These are phyloP conservation scores for Pogoniulus pusillus DNA, from an alignment of 2,797 vertebrate species.

Conservation along the genomic window DNA sequence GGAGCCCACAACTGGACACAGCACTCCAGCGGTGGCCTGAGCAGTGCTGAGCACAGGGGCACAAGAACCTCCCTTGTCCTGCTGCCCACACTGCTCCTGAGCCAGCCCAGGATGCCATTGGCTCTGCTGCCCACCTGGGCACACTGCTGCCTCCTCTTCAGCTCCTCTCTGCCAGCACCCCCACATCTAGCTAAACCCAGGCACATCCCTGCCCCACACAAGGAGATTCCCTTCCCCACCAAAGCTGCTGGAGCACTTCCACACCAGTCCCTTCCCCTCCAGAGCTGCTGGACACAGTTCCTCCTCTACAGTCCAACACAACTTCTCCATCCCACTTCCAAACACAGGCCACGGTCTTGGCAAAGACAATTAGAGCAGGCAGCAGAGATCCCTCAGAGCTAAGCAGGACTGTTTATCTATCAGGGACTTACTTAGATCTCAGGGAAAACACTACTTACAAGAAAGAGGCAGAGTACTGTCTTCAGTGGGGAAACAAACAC, in stretches of 20 bases:
- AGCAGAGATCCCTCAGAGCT: conserved; percentile 2
- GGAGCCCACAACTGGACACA: too few species aligned
- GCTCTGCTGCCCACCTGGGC: too few species aligned
- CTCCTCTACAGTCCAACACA: accelerated
- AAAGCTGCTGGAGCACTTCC: background rate
- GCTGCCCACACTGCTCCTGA: too few species aligned
- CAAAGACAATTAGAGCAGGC: background rate
- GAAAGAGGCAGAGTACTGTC: conserved; percentile 56
- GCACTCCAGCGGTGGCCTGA: too few species aligned
- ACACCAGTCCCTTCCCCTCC: background rate
- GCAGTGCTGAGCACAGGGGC: too few species aligned
- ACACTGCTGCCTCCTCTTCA: too few species aligned
- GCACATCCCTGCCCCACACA: too few species aligned
- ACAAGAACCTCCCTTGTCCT: too few species aligned
- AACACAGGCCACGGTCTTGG: background rate
- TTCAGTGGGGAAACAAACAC: conserved; percentile 58
- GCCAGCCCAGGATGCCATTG: too few species aligned
- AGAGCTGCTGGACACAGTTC: background rate
- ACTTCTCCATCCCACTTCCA: background rate
- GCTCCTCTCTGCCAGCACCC: too few species aligned
- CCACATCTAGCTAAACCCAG: too few species aligned
- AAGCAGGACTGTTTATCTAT: conserved; percentile 21
- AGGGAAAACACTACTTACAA: conserved; percentile 54
- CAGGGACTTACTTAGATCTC: conserved; percentile 26
- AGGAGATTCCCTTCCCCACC: too few species aligned